These are phyloP conservation scores for Sebastes minor DNA, from an alignment of 2,797 vertebrate genomes.

Conservation along the genomic window DNA sequence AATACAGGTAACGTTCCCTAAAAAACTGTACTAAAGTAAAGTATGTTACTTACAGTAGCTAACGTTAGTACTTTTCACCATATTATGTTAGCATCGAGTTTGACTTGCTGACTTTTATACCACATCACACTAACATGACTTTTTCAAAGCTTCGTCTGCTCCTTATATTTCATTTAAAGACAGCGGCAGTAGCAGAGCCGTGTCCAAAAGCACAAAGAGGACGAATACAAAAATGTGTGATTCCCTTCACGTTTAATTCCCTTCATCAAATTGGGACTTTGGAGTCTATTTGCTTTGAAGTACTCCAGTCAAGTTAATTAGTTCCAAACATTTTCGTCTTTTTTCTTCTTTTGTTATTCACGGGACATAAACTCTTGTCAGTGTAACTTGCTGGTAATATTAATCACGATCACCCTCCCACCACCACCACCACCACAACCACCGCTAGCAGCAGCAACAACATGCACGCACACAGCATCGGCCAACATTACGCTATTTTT, in stretches of 20 bases:
- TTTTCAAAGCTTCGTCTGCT: background rate
- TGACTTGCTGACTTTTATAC: too few species aligned
- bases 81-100: too few species aligned
- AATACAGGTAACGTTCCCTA: too few species aligned
- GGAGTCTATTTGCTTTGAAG: background rate
- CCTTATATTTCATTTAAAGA: background rate
- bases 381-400: conserved; percentile 2
- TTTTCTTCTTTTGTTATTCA: background rate
- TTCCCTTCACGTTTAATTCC: background rate
- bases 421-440: background rate
- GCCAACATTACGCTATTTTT: conserved; percentile 45
- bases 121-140: too few species aligned
- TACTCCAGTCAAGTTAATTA: background rate
- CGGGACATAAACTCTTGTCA: background rate
- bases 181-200: background rate
- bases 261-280: background rate
- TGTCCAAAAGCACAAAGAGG: conserved; percentile 3
- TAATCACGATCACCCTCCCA: conserved; percentile 8
- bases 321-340: background rate
- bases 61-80: too few species aligned
- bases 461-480: background rate
- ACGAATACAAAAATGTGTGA: background rate
- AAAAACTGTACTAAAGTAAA: too few species aligned
- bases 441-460: background rate
- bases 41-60: too few species aligned